These are phyloP conservation scores for Petrocephalus microphthalmus DNA, from an alignment of 2,113 vertebrate species.

Conservation along the genomic window DNA sequence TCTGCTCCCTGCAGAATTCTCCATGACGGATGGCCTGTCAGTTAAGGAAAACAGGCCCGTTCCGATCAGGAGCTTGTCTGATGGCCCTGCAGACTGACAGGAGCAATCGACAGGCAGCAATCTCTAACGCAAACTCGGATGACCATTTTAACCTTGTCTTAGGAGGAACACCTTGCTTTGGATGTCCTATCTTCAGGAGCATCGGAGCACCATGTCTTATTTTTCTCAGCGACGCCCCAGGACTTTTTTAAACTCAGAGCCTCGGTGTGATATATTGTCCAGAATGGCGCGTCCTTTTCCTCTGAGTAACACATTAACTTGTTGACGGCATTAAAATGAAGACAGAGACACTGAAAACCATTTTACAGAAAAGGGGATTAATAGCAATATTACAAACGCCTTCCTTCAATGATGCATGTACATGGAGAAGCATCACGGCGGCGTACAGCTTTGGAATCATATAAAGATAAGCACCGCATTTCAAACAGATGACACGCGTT, in stretches of 20 bases:
- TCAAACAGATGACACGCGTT: not conserved
- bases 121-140: conserved; percentile 42
- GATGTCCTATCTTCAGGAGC: not conserved
- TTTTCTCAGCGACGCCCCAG: not conserved
- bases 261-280: not conserved
- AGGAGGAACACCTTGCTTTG: conserved; percentile 45
- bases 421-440: not conserved
- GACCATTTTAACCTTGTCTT: conserved; percentile 47
- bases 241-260: not conserved
- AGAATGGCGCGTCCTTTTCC: not conserved
- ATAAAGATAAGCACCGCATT: not conserved
- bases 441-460: no score
- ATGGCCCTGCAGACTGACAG: conserved; percentile 25
- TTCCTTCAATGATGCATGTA: not conserved
- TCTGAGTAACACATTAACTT: not conserved
- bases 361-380: no score
- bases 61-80: conserved; percentile 42
- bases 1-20: conserved; percentile 59
- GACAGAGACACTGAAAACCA: not conserved
- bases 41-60: conserved; percentile 73
- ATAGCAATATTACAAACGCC: not conserved
- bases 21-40: conserved; percentile 75
- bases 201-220: not conserved
- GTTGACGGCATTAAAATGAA: not conserved
- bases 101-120: conserved; percentile 54